Evolutionary conservation across 2,888 invertebrate genomes (phyloP), one percentile per base, ranked within the genome.

Genomic region (Hyalella azteca): DNA sequence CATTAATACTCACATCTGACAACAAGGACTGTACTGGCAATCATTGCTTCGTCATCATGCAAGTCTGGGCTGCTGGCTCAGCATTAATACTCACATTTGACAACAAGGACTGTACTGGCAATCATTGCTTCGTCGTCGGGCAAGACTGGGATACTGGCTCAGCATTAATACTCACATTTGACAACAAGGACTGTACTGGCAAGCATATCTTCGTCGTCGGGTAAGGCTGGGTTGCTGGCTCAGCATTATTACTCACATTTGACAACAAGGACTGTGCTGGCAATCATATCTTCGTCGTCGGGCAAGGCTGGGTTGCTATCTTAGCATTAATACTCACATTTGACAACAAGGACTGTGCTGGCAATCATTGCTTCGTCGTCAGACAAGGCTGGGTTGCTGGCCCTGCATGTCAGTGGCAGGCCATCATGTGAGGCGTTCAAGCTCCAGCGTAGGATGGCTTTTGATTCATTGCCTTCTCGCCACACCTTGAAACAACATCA

Each of bases 401-500:
- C 45, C 26, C 26, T n/a, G 29, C 75, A 75, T 13, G 41, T 75
- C 11, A 75, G 75, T 7, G 40, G 40, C 75, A 41, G 22, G 4
- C 75, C 75, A 29, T 75, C 45, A 26, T 75, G 41, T 7, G 75
- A 75, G 3, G 75, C 75, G 41, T 75, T 75, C 26, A 45, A 26
- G 29, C 36, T 75, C 41, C 40, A 45, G 26, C 75, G 75, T n/a
- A 75, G 75, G 29, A 75, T 26, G 45, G 75, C 75, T 36, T 39
- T 41, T 26, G 75, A 75, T 41, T 75, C 75, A 39, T 75, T 75
- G 40, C 75, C 75, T 45, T 75, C 75, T 13, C 41, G 9, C 75
- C 75, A 75, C 15, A 75, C 75, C 75, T 75, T 9, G 22, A 7
- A 3, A 22, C 26, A 54, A 29, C 26, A 1, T 9, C 26, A 26